Evolutionary conservation across 1,140 invertebrate genomes (phyloP).

Genomic region (Drosophila willistoni): DNA sequence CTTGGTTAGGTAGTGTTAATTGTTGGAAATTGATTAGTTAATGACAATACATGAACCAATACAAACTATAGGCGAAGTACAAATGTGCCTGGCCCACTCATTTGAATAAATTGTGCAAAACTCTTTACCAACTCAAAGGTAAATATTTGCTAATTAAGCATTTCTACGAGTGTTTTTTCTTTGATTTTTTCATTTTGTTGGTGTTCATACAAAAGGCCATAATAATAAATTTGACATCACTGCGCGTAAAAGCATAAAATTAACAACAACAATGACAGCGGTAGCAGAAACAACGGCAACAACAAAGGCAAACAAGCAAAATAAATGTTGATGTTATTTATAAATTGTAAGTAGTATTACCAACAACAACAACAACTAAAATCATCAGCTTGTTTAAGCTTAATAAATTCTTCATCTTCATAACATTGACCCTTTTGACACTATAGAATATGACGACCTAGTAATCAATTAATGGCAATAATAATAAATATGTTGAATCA

Average conservation of each 20-base stretch:
- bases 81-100: not conserved
- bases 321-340: constrained; percentile 23
- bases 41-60: not conserved
- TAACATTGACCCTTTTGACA: constrained; percentile 62
- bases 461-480: constrained; percentile 68
- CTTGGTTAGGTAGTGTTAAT: constrained; percentile 27
- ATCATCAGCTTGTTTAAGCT: constrained; percentile 4
- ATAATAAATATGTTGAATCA: constrained; percentile 43
- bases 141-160: constrained; percentile 79
- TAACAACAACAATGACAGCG: constrained; percentile 16
- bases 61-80: not conserved
- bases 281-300: constrained; percentile 20
- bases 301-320: constrained; percentile 8
- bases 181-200: constrained; percentile 23
- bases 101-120: constrained; percentile 28
- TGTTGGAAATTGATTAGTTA: constrained; percentile 9
- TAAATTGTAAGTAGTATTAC: constrained; percentile 52
- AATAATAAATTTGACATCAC: constrained; percentile 80
- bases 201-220: constrained; percentile 39
- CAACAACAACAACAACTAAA: constrained; percentile 11
- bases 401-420: constrained; percentile 39
- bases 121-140: constrained; percentile 42
- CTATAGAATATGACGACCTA: constrained; percentile 50
- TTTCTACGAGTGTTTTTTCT: constrained; percentile 58
- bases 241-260: constrained; percentile 64